Evolutionary conservation across 2,113 vertebrate genomes (phyloP), one percentile per base, ranked within the genome.

Genomic region (Pandion haliaetus): DNA sequence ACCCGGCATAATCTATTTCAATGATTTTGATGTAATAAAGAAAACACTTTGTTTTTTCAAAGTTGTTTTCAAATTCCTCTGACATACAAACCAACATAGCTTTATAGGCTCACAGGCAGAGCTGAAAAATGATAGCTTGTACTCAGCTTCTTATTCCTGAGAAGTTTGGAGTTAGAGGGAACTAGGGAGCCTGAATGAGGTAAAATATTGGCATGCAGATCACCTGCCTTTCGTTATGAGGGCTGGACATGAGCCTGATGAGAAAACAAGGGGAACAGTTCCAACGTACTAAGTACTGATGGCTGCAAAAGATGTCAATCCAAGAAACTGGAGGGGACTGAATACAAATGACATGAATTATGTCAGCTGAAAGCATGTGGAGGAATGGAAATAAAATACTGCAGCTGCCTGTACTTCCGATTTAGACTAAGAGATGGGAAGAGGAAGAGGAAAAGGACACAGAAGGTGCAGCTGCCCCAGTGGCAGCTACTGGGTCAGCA

Each of bases 361-460:
- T 1, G 0, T 31, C 47, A 79, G 50, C 44, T 82, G 59, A 58
- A 86, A 49, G 40, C 13, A 0, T 5, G 34, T 12, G 69, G 21
- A 71, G 57, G 31, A 52, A 44, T 7, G 21, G 28, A 54, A 84
- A 71, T 25, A 29, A 83, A 76, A 45, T 14, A 38, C 24, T 7
- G 6, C 19, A 52, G 16, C 42, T 76, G 18, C 47, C 36, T 57
- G 47, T 15, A 32, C 40, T 69, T 87, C 16, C 4, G 17, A 79
- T 61, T 74, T 45, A 59, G 36, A 28, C 26, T 11, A 40, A 62
- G 54, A 69, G 32, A 19, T 13, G 52, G 63, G 36, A 71, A 57
- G 52, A 90, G 71, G 72, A 79, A 54, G 47, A 92, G 71, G 72
- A 79, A 54, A 50, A 88, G 40, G 36, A 31, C 24, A 12, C 2